A percentile compares a stretch with the other conserved stretches of the same genome.
These are phyloP conservation scores for Panurus biarmicus DNA, from an alignment of 2,113 vertebrate species.

Conservation along the genomic window DNA sequence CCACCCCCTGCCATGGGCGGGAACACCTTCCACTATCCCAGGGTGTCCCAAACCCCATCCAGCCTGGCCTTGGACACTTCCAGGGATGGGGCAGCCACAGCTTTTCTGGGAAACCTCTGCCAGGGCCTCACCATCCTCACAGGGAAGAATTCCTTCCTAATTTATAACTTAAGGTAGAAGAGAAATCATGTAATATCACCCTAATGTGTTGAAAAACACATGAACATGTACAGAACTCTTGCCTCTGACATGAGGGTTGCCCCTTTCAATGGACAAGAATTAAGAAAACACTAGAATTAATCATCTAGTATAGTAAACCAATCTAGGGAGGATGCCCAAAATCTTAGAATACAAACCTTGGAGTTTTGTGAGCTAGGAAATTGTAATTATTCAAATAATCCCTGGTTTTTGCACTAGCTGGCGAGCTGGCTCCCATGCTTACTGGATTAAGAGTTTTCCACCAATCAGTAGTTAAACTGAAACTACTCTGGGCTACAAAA, in stretches of 20 bases:
- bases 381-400: background rate
- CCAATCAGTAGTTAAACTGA: background rate
- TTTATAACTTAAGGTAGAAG: background rate
- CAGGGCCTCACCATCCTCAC: accelerated
- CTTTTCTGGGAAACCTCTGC: background rate
- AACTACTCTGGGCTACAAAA: background rate
- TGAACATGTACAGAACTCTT: background rate
- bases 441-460: background rate
- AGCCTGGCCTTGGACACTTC: background rate
- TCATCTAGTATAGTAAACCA: background rate
- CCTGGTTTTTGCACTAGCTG: background rate
- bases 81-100: background rate
- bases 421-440: background rate
- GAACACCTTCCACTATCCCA: background rate
- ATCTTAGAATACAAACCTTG: background rate
- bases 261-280: background rate
- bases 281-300: background rate
- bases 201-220: background rate
- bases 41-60: accelerated
- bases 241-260: background rate
- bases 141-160: background rate
- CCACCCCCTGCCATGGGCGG: background rate
- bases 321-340: background rate
- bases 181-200: background rate
- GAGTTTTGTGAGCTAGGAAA: background rate